phyloP scores from a whole-genome alignment of 2,888 invertebrate species.

The Agonopterix arenella region DNA sequence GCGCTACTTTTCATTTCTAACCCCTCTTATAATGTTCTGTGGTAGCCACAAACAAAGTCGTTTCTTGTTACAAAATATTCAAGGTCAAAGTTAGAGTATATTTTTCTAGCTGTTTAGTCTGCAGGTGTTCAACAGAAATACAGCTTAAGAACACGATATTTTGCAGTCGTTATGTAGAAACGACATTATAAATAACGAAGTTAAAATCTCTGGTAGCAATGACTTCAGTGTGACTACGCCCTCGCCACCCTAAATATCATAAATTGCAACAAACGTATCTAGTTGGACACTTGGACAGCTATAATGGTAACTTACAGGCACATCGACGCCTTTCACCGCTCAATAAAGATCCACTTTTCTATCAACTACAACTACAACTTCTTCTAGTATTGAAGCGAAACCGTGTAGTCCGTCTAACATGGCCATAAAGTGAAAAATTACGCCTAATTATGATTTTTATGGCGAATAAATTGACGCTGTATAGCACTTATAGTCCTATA shows the following conservation, averaged over 20 bases:
- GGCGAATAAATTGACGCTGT: conserved; percentile 41
- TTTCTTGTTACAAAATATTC: no score
- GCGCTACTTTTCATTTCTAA: no score
- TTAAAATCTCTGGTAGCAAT: no score
- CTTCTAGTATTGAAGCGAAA: conserved; percentile 31
- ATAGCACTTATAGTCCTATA: conserved; percentile 13
- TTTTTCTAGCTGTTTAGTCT: no score
- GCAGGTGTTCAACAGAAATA: no score
- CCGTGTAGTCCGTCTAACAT: conserved; percentile 24
- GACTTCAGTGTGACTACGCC: conserved; percentile 13
- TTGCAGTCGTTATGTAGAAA: no score
- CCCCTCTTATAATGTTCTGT: no score
- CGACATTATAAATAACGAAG: no score
- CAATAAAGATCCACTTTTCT: conserved; percentile 64
- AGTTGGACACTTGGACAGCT: conserved; percentile 28
- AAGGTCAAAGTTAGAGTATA: no score
- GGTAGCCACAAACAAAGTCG: no score
- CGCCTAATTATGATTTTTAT: conserved; percentile 50
- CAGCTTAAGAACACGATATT: no score
- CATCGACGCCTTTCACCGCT: conserved; percentile 53
- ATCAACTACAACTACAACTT: conserved; percentile 34
- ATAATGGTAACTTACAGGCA: conserved; percentile 30
- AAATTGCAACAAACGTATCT: conserved; percentile 9
- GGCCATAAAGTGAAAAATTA: conserved; percentile 43
- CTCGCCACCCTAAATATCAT: conserved; percentile 14